phyloP scores from a whole-genome alignment of 2,113 vertebrate genomes.

The Promerops cafer region DNA sequence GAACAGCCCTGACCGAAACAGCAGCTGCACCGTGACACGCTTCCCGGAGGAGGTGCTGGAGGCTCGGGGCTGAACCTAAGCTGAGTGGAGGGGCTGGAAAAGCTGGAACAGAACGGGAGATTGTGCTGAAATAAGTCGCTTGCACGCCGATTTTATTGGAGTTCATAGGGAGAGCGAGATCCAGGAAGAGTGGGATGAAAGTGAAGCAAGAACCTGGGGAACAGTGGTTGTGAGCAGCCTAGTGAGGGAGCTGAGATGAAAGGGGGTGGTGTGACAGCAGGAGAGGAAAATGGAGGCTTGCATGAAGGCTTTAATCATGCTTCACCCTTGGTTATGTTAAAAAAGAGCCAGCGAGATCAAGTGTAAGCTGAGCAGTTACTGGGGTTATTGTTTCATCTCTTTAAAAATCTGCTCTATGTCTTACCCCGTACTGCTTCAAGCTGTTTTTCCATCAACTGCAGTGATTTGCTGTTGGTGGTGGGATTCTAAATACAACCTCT shows the following conservation, averaged over 20 bases:
- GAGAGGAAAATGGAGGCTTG: no score
- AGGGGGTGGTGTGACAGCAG: neutral
- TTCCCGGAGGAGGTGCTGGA: neutral
- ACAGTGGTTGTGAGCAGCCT: neutral
- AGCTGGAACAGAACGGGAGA: neutral
- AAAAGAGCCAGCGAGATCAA: neutral
- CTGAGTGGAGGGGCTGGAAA: fast-evolving
- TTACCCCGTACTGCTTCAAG: neutral
- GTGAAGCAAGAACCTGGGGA: neutral
- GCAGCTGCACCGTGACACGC: fast-evolving
- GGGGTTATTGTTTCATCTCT: neutral
- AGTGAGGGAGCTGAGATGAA: neutral
- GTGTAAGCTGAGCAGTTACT: neutral
- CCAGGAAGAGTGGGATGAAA: neutral
- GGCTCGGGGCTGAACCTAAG: no score
- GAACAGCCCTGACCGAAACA: fast-evolving
- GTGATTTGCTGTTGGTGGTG: fast-evolving
- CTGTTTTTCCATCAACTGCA: neutral
- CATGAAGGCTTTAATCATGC: neutral
- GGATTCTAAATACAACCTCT: neutral
- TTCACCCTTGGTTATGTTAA: neutral
- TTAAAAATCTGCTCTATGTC: fast-evolving
- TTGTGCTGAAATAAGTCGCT: neutral
- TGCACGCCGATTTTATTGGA: fast-evolving
- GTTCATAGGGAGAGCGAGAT: neutral